These are phyloP conservation scores for Serranus cabrilla DNA, from an alignment of 2,797 vertebrate genomes.

Conservation along the genomic window DNA sequence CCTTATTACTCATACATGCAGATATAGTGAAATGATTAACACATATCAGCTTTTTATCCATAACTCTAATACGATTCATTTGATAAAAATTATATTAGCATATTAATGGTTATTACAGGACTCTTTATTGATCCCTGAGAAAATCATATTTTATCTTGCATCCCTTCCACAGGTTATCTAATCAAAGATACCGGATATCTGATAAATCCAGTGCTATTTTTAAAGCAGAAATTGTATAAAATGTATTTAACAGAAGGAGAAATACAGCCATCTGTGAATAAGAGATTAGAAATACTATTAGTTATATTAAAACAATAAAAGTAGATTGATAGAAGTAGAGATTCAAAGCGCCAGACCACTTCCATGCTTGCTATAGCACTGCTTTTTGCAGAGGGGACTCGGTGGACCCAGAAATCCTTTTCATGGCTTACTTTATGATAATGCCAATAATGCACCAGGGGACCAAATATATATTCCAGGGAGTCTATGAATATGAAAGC, in stretches of 20 bases:
- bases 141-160: slow-evolving; percentile 30
- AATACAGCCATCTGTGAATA: background rate
- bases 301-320: background rate
- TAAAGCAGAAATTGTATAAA: slow-evolving; percentile 3
- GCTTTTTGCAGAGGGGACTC: slow-evolving; percentile 5
- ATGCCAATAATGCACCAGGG: background rate
- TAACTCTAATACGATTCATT: slow-evolving; percentile 39
- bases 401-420: slow-evolving; percentile 1
- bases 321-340: background rate
- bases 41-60: slow-evolving; percentile 46
- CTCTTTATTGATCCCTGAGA: slow-evolving; percentile 51
- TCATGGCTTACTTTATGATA: background rate
- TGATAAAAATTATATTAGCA: slow-evolving; percentile 34
- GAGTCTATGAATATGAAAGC: background rate
- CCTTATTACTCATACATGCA: slow-evolving; percentile 39
- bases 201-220: slow-evolving; percentile 38
- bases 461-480: background rate
- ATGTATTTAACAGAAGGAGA: background rate
- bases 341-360: background rate
- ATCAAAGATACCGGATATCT: slow-evolving; percentile 4
- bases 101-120: slow-evolving; percentile 46
- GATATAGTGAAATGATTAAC: slow-evolving; percentile 43
- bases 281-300: background rate
- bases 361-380: background rate
- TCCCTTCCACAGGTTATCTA: background rate